A percentile compares a stretch with the other conserved stretches of the same genome.
phyloP scores from a whole-genome alignment of 2,113 vertebrate species.

The Vulpes lagopus region DNA sequence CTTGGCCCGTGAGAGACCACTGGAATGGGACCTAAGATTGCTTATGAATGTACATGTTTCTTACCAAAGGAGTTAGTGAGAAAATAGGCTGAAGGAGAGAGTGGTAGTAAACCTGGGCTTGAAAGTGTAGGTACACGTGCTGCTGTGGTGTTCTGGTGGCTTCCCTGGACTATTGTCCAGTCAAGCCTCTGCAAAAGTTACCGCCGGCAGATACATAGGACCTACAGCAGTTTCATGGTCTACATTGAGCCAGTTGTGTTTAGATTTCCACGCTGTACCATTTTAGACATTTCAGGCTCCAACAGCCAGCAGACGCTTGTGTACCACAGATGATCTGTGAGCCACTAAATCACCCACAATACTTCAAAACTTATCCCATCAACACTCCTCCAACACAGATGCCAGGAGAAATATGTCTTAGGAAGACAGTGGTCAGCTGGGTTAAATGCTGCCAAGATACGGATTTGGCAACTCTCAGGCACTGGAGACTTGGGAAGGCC shows the following conservation, averaged over 20 bases:
- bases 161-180: rapidly evolving
- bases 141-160: background rate
- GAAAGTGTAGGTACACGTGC: rapidly evolving
- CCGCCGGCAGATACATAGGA: background rate
- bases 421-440: background rate
- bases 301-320: background rate
- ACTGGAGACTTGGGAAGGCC: background rate
- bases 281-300: background rate
- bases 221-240: background rate
- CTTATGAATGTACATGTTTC: background rate
- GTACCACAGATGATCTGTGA: background rate
- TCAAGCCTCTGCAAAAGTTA: background rate
- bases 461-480: background rate
- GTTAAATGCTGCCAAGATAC: too few relatives aligned
- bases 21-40: background rate
- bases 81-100: background rate
- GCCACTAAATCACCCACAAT: rapidly evolving
- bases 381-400: too few relatives aligned
- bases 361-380: background rate
- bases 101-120: background rate
- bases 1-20: background rate
- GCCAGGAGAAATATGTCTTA: background rate
- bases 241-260: background rate
- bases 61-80: background rate
- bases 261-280: background rate